Base-by-base conservation (phyloP, 2,797 vertebrate species). In the Enoplosus armatus region DNA sequence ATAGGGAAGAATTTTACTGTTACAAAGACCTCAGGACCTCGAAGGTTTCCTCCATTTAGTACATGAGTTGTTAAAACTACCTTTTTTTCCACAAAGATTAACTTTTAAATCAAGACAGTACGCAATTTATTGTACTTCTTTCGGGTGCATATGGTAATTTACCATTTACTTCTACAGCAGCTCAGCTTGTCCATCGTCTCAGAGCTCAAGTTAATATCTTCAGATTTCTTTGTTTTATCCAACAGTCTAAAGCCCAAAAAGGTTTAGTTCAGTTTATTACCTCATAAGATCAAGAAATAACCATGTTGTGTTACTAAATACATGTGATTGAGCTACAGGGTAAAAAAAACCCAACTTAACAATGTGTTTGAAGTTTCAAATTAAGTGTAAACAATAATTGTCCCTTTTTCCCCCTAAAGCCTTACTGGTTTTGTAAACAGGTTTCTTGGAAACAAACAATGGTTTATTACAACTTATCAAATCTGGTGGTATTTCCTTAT, bases 401-500 rank as follows among this genome's bases (percentile, higher is more conserved):
- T 22, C 18, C 45, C 18, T 9, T 51, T 27, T 29, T 12, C 18
- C 4, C 24, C 20, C n/a, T 22, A 0, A 6, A 12, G 6, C 2
- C 50, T 62, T 35, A 6, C n/a, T 24, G 16, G 20, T 67, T 33
- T 39, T 55, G 47, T 35, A 78, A 79, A 56, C 0, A 0, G 0
- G 4, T 58, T 84, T 85, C 29, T 37, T 55, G 54, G 37, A 68
- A 79, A 51, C 5, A 1, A 1, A 58, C 27, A 50, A 48, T 29
- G 8, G 0, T 2, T 59, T 26, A 4, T 74, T 67, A 39, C 8
- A 4, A 8, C 8, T 18, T 0, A 1, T 11, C 12, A 54, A 5
- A 12, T 11, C 62, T 2, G 0, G 8, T 1, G 8, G 2, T 0
- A 15, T 58, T 90, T 89, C 82, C 82, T 79, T 41, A 29, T 69